Evolutionary conservation across 92 coral and sea anemone species (phyloP).

Genomic region (Epizoanthus scotinus): DNA sequence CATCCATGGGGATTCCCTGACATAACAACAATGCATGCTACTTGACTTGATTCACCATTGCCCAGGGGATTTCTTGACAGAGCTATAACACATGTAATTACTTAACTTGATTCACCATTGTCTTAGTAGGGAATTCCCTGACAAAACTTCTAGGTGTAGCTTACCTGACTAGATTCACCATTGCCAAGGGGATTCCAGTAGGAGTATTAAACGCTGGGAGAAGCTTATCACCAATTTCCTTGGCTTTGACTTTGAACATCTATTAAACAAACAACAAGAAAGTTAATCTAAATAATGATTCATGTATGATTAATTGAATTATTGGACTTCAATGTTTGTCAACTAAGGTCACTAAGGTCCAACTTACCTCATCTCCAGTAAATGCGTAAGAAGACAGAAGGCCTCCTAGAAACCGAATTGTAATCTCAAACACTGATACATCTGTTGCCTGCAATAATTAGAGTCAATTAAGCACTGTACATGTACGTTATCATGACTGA

Average conservation of each 20-base stretch:
- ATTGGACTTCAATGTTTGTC: too few species aligned
- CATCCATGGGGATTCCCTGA: conserved; percentile 85
- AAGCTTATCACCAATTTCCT: conserved; percentile 89
- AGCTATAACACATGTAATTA: neutral
- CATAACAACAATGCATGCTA: neutral
- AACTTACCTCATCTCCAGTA: conserved; percentile 87
- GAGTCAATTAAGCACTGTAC: too few species aligned
- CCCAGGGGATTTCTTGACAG: too few species aligned
- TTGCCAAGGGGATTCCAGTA: conserved; percentile 97
- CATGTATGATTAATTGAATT: too few species aligned
- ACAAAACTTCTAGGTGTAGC: neutral
- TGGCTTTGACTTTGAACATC: conserved; percentile 96
- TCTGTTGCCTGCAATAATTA: conserved; percentile 70
- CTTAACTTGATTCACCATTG: neutral
- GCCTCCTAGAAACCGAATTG: conserved; percentile 95
- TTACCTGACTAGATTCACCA: conserved; percentile 93
- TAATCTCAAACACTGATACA: conserved; percentile 95
- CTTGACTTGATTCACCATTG: neutral
- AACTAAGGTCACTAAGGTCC: neutral
- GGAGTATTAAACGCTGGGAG: conserved; percentile 95
- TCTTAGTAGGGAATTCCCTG: neutral
- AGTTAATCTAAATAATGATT: neutral
- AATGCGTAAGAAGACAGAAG: conserved; percentile 91
- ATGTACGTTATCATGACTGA: too few species aligned
- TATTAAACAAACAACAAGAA: conserved; percentile 11